Percentiles rank a stretch among this genome's conserved stretches.
Evolutionary conservation across 2,113 vertebrate genomes (phyloP).

Genomic region (Rhea pennata): DNA sequence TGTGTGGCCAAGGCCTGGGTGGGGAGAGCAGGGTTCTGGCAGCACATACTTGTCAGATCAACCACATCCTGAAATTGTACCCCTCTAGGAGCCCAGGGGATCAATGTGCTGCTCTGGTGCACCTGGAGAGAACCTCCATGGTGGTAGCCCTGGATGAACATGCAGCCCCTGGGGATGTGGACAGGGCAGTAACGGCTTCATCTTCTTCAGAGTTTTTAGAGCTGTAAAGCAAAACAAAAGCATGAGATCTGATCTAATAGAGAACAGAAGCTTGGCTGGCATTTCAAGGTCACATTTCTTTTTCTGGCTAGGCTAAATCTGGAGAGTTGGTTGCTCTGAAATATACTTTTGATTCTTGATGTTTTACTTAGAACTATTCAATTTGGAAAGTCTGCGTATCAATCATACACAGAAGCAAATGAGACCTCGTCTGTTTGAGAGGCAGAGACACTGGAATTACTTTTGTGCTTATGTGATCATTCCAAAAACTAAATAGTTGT

Average conservation of each 20-base stretch:
- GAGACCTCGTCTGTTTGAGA: neutral
- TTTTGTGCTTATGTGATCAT: neutral
- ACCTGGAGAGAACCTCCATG: neutral
- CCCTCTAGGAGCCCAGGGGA: neutral
- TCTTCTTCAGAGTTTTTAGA: neutral
- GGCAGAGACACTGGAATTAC: neutral
- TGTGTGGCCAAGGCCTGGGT: neutral
- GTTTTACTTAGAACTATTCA: neutral
- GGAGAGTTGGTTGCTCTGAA: neutral
- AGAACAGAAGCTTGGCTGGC: neutral
- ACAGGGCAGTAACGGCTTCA: neutral
- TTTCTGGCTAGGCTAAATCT: neutral
- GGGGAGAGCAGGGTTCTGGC: neutral
- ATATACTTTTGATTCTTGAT: neutral
- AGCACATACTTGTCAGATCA: neutral
- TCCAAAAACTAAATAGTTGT: neutral
- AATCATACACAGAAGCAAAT: neutral
- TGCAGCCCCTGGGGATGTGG: neutral
- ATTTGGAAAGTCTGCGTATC: neutral
- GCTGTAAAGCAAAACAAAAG: neutral
- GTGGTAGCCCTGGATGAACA: neutral
- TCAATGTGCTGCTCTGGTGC: neutral
- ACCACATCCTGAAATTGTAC: neutral
- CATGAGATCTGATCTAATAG: neutral
- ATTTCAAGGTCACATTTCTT: neutral